These are phyloP conservation scores for Pocota personata DNA, from an alignment of 2,888 invertebrate genomes.

Conservation along the genomic window DNA sequence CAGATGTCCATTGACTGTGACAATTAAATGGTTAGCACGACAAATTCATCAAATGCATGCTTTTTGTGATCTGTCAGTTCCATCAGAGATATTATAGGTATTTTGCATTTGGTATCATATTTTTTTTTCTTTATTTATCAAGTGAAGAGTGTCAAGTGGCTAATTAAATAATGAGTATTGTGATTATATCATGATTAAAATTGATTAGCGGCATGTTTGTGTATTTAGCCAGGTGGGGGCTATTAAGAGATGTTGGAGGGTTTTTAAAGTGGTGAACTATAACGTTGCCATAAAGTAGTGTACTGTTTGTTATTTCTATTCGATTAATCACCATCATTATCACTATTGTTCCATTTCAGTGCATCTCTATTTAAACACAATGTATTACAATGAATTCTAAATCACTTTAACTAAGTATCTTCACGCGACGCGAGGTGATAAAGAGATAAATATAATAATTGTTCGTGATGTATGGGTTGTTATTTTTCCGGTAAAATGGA, in stretches of 20 bases:
- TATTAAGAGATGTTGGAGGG: neutral
- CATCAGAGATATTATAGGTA: neutral
- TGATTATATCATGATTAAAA: neutral
- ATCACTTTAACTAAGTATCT: no score
- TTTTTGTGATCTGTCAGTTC: neutral
- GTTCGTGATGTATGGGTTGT: neutral
- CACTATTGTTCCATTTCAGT: no score
- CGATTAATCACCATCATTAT: no score
- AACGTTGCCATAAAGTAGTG: no score
- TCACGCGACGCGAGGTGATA: neutral
- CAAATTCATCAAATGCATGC: neutral
- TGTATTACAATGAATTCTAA: neutral
- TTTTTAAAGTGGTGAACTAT: neutral
- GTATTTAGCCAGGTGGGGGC: neutral
- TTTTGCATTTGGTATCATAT: neutral
- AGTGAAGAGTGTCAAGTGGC: neutral
- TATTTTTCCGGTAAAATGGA: neutral
- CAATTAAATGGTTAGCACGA: slow-evolving; percentile 25
- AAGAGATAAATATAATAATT: neutral
- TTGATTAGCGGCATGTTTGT: neutral
- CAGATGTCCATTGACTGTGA: slow-evolving; percentile 5
- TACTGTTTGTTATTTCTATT: no score
- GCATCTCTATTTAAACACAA: neutral
- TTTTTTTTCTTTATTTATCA: neutral
- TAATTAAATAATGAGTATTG: neutral